These are phyloP conservation scores for Xiphophorus maculatus DNA, from an alignment of 2,113 vertebrate genomes.

Conservation along the genomic window DNA sequence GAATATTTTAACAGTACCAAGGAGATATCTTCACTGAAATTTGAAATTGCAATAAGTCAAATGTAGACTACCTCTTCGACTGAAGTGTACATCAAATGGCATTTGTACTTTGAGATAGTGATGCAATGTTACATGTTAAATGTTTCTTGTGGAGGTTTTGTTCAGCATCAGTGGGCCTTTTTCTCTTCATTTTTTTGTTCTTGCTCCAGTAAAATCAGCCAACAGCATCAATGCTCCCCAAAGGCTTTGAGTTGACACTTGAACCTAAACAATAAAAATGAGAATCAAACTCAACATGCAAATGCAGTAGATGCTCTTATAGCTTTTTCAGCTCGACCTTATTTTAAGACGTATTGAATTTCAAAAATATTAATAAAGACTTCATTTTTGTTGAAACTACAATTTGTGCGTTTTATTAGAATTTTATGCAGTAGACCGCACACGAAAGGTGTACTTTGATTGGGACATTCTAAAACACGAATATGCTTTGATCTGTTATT, in stretches of 20 bases:
- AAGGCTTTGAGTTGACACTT: neutral
- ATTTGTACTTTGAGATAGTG: conserved; percentile 13
- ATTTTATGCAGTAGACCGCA: too few species aligned
- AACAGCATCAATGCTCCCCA: neutral
- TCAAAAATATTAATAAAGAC: too few species aligned
- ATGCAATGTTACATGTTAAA: neutral
- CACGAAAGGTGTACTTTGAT: too few species aligned
- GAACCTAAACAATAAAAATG: too few species aligned
- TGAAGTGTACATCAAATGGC: neutral
- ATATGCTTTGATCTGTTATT: too few species aligned
- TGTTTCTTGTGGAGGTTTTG: neutral
- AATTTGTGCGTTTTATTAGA: too few species aligned
- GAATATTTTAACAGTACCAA: conserved; percentile 5
- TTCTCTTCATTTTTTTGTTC: neutral
- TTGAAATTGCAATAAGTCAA: neutral
- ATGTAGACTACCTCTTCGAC: conserved; percentile 22
- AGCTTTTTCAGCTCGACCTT: neutral
- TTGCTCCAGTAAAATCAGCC: neutral
- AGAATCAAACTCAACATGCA: too few species aligned
- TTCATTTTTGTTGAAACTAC: too few species aligned
- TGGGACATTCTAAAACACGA: too few species aligned
- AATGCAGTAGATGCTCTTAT: neutral
- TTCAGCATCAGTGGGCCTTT: neutral
- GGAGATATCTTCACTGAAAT: neutral
- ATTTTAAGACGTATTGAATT: neutral